These are phyloP conservation scores for Porites divaricata DNA, from an alignment of 92 coral and sea anemone genomes.

Conservation along the genomic window DNA sequence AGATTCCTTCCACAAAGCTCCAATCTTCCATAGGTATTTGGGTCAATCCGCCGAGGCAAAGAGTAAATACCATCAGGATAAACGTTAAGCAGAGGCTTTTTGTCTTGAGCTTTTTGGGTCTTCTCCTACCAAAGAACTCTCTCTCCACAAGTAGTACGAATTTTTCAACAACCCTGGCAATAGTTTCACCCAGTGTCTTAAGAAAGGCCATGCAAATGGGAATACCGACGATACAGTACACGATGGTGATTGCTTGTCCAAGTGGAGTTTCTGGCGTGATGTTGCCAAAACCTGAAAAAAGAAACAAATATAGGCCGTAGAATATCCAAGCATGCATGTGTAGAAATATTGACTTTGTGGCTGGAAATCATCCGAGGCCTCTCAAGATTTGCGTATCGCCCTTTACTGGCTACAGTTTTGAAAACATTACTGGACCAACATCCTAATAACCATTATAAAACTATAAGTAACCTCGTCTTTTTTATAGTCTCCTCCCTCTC, in stretches of 20 bases:
- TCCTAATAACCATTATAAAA: no score
- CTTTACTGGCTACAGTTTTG: no score
- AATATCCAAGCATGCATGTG: no score
- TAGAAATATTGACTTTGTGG: no score
- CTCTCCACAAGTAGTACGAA: constrained; percentile 1
- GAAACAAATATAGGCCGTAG: not conserved
- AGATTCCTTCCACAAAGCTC: constrained; percentile 24
- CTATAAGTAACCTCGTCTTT: no score
- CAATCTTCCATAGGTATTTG: constrained; percentile 5
- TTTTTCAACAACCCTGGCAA: constrained; percentile 11
- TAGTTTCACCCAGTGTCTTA: constrained; percentile 49
- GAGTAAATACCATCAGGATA: constrained; percentile 2
- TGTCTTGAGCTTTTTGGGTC: constrained; percentile 11
- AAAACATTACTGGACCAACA: no score
- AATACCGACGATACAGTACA: constrained; percentile 53
- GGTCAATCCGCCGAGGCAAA: constrained; percentile 15
- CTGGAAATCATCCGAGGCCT: no score
- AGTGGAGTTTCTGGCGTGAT: constrained; percentile 53
- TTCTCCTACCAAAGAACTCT: not conserved
- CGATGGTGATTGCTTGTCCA: constrained; percentile 43
- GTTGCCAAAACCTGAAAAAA: constrained; percentile 12
- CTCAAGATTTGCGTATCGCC: no score
- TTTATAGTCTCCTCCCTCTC: no score
- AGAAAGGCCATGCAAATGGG: constrained; percentile 45
- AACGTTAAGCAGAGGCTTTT: constrained; percentile 8